Evolutionary conservation across 2,113 vertebrate species (phyloP).

Genomic region (Columba janthina): DNA sequence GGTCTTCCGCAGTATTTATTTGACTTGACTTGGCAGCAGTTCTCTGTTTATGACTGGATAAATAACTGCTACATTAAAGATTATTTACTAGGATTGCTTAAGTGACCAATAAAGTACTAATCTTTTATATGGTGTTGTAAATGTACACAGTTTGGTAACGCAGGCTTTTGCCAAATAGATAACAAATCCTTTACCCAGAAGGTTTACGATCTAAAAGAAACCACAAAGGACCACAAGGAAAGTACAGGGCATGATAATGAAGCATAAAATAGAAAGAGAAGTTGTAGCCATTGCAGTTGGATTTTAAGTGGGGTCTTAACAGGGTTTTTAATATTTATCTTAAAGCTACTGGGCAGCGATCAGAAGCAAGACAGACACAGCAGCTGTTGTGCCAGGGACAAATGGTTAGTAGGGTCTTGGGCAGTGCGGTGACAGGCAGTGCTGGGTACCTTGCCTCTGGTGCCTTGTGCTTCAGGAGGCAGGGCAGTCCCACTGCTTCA

Average conservation of each 20-base stretch:
- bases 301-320: background rate
- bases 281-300: background rate
- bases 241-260: background rate
- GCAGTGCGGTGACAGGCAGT: background rate
- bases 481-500: background rate
- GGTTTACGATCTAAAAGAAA: background rate
- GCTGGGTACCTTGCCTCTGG: background rate
- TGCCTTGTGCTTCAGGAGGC: background rate
- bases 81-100: slow-evolving; percentile 33
- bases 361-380: background rate
- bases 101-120: slow-evolving; percentile 53
- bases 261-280: background rate
- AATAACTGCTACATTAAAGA: slow-evolving; percentile 42
- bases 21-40: background rate
- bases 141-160: background rate
- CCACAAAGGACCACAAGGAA: background rate
- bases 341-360: background rate
- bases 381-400: background rate
- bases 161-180: slow-evolving; percentile 36
- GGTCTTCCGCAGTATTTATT: slow-evolving; percentile 1
- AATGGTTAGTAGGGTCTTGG: accelerated
- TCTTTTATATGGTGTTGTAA: slow-evolving; percentile 45
- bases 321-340: background rate
- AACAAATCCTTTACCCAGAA: background rate
- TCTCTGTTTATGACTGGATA: slow-evolving; percentile 1